Evolutionary conservation across 2,797 vertebrate genomes (phyloP).

Genomic region (Serranus cabrilla): DNA sequence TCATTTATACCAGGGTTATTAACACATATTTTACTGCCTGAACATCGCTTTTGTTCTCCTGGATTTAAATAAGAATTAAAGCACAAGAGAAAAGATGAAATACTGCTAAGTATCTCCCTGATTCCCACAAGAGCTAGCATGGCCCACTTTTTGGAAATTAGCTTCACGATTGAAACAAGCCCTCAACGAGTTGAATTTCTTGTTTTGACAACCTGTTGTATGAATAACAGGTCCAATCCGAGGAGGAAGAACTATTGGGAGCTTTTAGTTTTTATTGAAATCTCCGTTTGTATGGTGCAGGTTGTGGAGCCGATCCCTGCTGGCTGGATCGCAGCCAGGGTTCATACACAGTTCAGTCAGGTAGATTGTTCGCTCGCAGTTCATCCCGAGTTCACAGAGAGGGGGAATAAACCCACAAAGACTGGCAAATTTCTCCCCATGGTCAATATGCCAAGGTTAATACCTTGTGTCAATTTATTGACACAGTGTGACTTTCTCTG

Average conservation of each 20-base stretch:
- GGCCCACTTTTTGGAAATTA: constrained; percentile 26
- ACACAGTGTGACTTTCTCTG: constrained; percentile 66
- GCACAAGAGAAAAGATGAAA: constrained; percentile 24
- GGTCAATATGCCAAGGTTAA: constrained; percentile 79
- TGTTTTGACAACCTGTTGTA: constrained; percentile 31
- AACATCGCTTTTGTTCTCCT: constrained; percentile 3
- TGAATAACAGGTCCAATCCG: constrained; percentile 25
- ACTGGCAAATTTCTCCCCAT: constrained; percentile 72
- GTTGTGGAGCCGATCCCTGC: constrained; percentile 55
- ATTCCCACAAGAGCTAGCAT: constrained; percentile 25
- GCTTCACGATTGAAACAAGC: constrained; percentile 22
- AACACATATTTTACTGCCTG: constrained; percentile 23
- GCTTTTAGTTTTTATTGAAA: constrained; percentile 65
- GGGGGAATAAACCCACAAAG: constrained; percentile 62
- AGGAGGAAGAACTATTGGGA: constrained; percentile 11
- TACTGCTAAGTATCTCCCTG: constrained; percentile 28
- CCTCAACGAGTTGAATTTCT: constrained; percentile 29
- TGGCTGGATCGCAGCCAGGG: constrained; percentile 65
- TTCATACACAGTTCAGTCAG: constrained; percentile 75
- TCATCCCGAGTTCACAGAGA: constrained; percentile 64
- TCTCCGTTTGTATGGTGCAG: constrained; percentile 43
- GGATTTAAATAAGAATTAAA: constrained; percentile 34
- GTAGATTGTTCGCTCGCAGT: constrained; percentile 69
- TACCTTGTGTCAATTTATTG: constrained; percentile 66
- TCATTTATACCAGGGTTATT: constrained; percentile 14